Conservation (phyloP, 2,113 vertebrate species). For the Hoplias malabaricus region DNA sequence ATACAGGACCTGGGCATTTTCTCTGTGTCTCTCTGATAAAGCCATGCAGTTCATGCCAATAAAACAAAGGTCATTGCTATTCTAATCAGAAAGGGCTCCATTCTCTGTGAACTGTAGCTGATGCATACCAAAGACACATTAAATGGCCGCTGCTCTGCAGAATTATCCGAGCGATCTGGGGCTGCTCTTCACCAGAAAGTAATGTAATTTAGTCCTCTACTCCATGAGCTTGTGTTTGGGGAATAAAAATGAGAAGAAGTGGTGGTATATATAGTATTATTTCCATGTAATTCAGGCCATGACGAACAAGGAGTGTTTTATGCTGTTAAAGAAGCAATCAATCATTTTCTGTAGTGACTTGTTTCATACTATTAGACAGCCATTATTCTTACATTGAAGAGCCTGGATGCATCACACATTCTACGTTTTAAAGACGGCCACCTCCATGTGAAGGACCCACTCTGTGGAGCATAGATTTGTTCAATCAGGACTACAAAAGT, state of each 20-base stretch:
- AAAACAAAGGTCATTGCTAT: slow-evolving; percentile 69
- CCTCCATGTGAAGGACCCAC: no score
- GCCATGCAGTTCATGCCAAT: slow-evolving; percentile 59
- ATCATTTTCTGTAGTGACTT: no score
- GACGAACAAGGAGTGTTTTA: not conserved
- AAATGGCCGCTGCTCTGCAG: slow-evolving; percentile 40
- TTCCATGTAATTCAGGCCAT: slow-evolving; percentile 22
- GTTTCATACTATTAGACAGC: no score
- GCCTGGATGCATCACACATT: no score
- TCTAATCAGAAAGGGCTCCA: slow-evolving; percentile 60
- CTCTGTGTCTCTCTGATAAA: slow-evolving; percentile 31
- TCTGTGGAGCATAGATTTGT: no score
- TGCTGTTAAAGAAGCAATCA: not conserved
- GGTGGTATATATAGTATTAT: slow-evolving; percentile 50
- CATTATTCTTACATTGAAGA: no score
- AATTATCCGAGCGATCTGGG: slow-evolving; percentile 29
- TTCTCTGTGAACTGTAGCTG: slow-evolving; percentile 55
- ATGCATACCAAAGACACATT: slow-evolving; percentile 47
- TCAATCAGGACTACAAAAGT: no score
- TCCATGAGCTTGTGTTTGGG: slow-evolving; percentile 44
- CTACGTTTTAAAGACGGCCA: no score
- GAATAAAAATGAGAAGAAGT: slow-evolving; percentile 47
- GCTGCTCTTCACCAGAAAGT: slow-evolving; percentile 41
- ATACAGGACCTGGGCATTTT: not conserved
- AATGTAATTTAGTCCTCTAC: slow-evolving; percentile 52